These are phyloP conservation scores for Polietes domitor DNA, from an alignment of 2,888 invertebrate species.

Conservation along the genomic window DNA sequence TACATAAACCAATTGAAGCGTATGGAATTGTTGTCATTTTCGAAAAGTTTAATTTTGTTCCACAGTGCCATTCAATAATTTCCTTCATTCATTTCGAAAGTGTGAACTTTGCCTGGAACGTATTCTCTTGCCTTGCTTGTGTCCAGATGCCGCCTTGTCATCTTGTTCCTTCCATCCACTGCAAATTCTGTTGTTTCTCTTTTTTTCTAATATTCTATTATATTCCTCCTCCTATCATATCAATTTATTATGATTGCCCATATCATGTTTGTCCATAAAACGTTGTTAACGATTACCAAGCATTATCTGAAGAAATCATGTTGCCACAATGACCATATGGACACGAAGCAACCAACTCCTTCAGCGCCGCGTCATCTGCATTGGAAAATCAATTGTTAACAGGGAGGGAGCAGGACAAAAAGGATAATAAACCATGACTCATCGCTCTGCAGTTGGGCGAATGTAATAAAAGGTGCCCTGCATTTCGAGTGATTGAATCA, in stretches of 20 bases:
- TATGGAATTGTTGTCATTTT: no score
- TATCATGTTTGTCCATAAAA: not conserved
- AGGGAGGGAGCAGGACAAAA: not conserved
- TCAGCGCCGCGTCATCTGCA: not conserved
- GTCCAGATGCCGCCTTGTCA: no score
- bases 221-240: not conserved
- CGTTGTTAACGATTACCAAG: no score
- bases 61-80: no score
- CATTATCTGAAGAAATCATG: not conserved
- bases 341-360: not conserved
- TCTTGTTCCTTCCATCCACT: no score
- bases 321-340: not conserved
- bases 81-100: no score
- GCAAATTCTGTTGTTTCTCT: no score
- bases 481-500: not conserved
- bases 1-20: no score
- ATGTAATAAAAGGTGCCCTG: not conserved
- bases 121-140: no score
- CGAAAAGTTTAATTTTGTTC: no score
- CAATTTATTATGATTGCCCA: not conserved
- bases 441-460: not conserved
- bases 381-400: not conserved
- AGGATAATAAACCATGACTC: conserved; percentile 26
- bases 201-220: no score
- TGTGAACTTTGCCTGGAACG: no score